These are phyloP conservation scores for Cyaniris semiargus DNA, from an alignment of 2,888 invertebrate genomes.

Conservation along the genomic window DNA sequence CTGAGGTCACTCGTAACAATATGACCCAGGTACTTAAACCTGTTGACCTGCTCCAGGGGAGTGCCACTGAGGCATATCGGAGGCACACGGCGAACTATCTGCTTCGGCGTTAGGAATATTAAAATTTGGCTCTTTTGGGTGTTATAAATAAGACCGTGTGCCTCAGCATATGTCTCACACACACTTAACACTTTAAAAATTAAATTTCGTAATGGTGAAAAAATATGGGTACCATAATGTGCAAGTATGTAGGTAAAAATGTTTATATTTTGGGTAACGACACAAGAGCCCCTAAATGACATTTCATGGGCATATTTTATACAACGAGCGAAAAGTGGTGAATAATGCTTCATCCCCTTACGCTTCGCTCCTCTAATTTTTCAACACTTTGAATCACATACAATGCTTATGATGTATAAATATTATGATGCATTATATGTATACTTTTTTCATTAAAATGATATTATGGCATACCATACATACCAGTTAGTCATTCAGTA, in stretches of 20 bases:
- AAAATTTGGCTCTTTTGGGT: too few relatives aligned
- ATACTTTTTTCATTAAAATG: background rate
- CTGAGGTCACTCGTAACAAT: too few relatives aligned
- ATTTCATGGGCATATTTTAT: slow-evolving; percentile 13
- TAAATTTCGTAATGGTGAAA: background rate
- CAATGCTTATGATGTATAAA: background rate
- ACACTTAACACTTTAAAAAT: background rate
- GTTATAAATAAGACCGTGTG: too few relatives aligned
- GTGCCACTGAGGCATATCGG: too few relatives aligned
- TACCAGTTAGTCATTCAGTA: background rate
- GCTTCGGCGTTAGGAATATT: too few relatives aligned
- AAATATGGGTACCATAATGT: background rate
- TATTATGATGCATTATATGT: background rate
- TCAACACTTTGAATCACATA: slow-evolving; percentile 8
- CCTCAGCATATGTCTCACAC: too few relatives aligned
- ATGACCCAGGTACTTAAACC: too few relatives aligned
- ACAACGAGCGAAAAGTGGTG: slow-evolving; percentile 20
- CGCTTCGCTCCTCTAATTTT: background rate
- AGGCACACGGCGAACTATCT: too few relatives aligned
- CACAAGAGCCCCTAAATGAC: background rate
- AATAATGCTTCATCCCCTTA: slow-evolving; percentile 9
- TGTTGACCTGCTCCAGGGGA: too few relatives aligned
- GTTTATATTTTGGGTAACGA: slow-evolving; percentile 3
- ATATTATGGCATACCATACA: background rate
- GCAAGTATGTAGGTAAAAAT: background rate